Conservation (phyloP, 2,113 vertebrate species). For the Anarhynchus alexandrinus region DNA sequence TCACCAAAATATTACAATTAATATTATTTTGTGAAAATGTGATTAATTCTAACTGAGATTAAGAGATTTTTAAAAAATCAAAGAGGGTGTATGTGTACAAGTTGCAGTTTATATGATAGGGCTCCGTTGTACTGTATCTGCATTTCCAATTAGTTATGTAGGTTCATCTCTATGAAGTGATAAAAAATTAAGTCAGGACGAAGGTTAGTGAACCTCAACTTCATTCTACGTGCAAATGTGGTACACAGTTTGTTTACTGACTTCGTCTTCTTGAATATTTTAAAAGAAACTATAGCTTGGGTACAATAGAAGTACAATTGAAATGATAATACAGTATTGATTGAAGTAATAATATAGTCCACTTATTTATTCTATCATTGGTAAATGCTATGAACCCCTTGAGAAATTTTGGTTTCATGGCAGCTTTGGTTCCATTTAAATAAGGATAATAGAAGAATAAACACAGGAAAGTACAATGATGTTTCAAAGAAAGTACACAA, state of each 20-base stretch:
- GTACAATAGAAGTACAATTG: slow-evolving; percentile 50
- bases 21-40: background rate
- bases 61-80: background rate
- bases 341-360: slow-evolving; percentile 60
- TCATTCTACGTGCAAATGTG: slow-evolving; percentile 33
- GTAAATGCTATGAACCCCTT: slow-evolving; percentile 37
- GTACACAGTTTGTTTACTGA: slow-evolving; percentile 52
- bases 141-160: slow-evolving; percentile 38
- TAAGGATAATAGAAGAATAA: slow-evolving; percentile 43
- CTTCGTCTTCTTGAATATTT: slow-evolving; percentile 50
- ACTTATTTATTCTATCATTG: slow-evolving; percentile 50
- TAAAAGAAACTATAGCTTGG: slow-evolving; percentile 62
- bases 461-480: background rate
- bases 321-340: slow-evolving; percentile 61
- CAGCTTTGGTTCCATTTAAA: slow-evolving; percentile 68
- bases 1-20: background rate
- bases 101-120: slow-evolving; percentile 47
- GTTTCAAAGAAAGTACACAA: slow-evolving; percentile 60
- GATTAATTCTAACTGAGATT: background rate
- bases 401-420: slow-evolving; percentile 43
- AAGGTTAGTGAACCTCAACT: slow-evolving; percentile 19
- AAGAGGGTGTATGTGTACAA: background rate
- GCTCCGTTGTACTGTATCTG: slow-evolving; percentile 50
- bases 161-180: slow-evolving; percentile 64
- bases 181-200: slow-evolving; percentile 35